phyloP scores from a whole-genome alignment of 1,140 invertebrate species.

The Ceratoteleas bidentatus region DNA sequence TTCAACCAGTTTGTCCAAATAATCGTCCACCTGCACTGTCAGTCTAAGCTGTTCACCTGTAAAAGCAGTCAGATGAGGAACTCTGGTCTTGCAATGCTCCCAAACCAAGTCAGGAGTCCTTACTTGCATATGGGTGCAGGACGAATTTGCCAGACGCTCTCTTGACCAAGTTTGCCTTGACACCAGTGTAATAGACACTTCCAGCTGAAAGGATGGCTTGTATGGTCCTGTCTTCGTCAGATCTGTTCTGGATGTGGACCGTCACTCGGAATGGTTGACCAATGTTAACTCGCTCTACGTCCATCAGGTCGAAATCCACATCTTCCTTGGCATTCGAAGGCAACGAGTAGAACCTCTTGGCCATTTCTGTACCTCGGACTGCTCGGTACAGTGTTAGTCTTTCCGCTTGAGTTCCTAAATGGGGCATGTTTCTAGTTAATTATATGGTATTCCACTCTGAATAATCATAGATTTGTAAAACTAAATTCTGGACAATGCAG shows the following conservation, averaged over 20 bases:
- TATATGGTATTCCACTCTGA: too few species aligned
- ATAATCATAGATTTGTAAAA: conserved; percentile 2
- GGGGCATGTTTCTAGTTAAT: too few species aligned
- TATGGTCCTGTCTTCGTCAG: conserved; percentile 83
- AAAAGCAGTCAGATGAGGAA: conserved; percentile 24
- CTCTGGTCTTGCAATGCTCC: background rate
- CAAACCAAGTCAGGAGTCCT: conserved; percentile 61
- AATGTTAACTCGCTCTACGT: conserved; percentile 86
- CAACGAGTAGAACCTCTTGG: conserved; percentile 85
- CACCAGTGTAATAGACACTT: conserved; percentile 90
- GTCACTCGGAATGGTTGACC: conserved; percentile 86
- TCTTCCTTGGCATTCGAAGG: conserved; percentile 83
- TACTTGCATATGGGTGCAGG: conserved; percentile 83
- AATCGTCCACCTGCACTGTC: conserved; percentile 84
- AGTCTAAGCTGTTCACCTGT: conserved; percentile 85
- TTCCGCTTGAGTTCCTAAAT: conserved; percentile 83
- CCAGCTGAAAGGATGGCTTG: conserved; percentile 85
- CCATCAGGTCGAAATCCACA: conserved; percentile 85
- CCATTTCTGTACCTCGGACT: conserved; percentile 84
- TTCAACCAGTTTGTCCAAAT: conserved; percentile 87
- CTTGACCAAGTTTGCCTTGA: conserved; percentile 86
- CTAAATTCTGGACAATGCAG: too few species aligned
- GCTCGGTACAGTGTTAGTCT: conserved; percentile 86
- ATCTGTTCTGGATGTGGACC: conserved; percentile 86
- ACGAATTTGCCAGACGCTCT: conserved; percentile 85